Evolutionary conservation across 2,113 vertebrate genomes (phyloP), one percentile per base, ranked within the genome.

Genomic region (Ibidorhyncha struthersii): DNA sequence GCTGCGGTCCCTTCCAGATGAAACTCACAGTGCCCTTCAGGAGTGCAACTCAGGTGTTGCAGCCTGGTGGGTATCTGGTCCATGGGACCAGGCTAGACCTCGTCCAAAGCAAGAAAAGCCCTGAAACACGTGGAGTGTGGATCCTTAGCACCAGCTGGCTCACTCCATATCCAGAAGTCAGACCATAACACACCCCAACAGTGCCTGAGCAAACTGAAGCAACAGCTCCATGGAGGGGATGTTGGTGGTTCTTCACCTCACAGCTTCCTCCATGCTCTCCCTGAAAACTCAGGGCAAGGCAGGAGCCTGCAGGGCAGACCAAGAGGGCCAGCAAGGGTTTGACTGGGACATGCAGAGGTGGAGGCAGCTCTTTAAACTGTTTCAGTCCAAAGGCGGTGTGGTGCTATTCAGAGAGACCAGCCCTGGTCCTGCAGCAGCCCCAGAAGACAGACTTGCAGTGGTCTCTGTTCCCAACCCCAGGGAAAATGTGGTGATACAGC

Each of bases 401-500:
- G 34, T 69, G 40, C 40, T 69, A 6, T 52, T 50, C 58, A 34
- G 66, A 47, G 20, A 18, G 22, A 71, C 23, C 21, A 55, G 30
- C 17, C 9, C 36, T 59, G 22, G 11, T 55, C 58, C 52, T 76
- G 34, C 61, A 93, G 52, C 52, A 94, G 18, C 19, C 34, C 19
- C 56, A 80, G 69, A 49, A 61, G 40, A 76, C 7, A 63, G 52
- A 61, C 19, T 6, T 61, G 34, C 38, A 56, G 49, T 29, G 53
- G 38, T 8, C 16, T 30, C 56, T 77, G 53, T 25, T 74, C 20
- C 17, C 17, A 18, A 45, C 49, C 8, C 26, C 26, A 16, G 52
- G 29, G 69, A 34, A 40, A 29, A 18, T 0, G 0, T 14, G 11
- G 22, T 47, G 29, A 23, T 12, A 13, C 0, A 0, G 32, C 25